Conservation (phyloP, 23 tunicate genomes). For the Styela clava region DNA sequence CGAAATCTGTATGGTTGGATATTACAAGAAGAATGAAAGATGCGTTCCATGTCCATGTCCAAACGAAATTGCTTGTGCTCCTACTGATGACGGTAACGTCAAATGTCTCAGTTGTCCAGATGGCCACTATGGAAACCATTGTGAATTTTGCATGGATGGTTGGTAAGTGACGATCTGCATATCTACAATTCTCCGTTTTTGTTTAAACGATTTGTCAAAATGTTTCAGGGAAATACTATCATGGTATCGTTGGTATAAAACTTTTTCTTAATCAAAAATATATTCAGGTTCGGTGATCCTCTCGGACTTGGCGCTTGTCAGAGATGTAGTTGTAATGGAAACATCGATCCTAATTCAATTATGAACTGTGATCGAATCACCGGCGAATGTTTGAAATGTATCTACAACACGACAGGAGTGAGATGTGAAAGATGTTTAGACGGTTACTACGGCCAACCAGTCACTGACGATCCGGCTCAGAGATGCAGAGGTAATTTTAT, state of each 20-base stretch:
- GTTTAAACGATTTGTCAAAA: no score
- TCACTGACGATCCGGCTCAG: constrained; percentile 56
- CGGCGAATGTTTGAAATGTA: constrained; percentile 93
- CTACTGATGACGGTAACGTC: constrained; percentile 58
- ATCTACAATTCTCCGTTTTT: not conserved
- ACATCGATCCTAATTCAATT: constrained; percentile 84
- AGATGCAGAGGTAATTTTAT: constrained; percentile 55
- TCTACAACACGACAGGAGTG: constrained; percentile 89
- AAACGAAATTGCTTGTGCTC: constrained; percentile 57
- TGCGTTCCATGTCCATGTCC: constrained; percentile 99
- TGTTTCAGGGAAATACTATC: no score
- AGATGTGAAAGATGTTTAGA: constrained; percentile 86
- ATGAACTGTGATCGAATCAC: constrained; percentile 89
- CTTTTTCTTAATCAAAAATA: not conserved
- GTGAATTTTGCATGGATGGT: constrained; percentile 90
- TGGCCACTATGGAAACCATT: constrained; percentile 80
- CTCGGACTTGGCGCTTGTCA: constrained; percentile 75
- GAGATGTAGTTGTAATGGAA: constrained; percentile 89
- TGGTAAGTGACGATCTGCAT: constrained; percentile 30
- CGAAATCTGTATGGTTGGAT: constrained; percentile 86
- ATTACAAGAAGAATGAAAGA: constrained; percentile 64
- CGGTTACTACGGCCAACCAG: constrained; percentile 90
- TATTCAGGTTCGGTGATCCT: constrained; percentile 86
- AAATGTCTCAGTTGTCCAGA: constrained; percentile 88
- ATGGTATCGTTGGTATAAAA: no score